Evolutionary conservation across 2,113 vertebrate genomes (phyloP).

Genomic region (Canis aureus): DNA sequence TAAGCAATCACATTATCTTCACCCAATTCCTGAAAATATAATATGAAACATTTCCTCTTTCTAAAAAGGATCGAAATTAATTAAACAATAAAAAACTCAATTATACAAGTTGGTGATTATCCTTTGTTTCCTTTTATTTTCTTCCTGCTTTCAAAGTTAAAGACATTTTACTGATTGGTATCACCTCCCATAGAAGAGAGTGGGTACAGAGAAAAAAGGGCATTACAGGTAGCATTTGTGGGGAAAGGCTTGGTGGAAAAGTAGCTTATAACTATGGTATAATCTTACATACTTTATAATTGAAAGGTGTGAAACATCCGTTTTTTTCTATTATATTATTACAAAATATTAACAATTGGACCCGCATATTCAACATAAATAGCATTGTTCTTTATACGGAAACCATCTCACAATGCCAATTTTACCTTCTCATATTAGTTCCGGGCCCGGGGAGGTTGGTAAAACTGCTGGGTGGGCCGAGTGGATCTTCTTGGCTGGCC

Average conservation of each 20-base stretch:
- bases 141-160: conserved; percentile 3
- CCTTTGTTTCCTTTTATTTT: not conserved
- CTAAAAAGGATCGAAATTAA: not conserved
- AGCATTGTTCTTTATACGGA: conserved; percentile 37
- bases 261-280: not conserved
- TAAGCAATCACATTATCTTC: conserved; percentile 6
- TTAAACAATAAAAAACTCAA: conserved; percentile 23
- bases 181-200: not conserved
- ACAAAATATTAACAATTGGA: not conserved
- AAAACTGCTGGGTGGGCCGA: conserved; percentile 97
- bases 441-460: conserved; percentile 97
- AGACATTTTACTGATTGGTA: not conserved
- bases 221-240: not conserved
- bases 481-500: conserved; percentile 95
- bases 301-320: not conserved
- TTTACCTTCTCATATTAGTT: conserved; percentile 91
- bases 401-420: not conserved
- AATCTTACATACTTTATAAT: not conserved
- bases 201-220: not conserved
- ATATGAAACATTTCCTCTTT: not conserved
- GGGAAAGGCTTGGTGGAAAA: not conserved
- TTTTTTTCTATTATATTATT: not conserved
- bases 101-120: not conserved
- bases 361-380: not conserved
- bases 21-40: conserved; percentile 9